Percentiles rank a stretch among this genome's conserved stretches.
These are phyloP conservation scores for Tanypteryx hageni DNA, from an alignment of 2,888 invertebrate species.

Conservation along the genomic window DNA sequence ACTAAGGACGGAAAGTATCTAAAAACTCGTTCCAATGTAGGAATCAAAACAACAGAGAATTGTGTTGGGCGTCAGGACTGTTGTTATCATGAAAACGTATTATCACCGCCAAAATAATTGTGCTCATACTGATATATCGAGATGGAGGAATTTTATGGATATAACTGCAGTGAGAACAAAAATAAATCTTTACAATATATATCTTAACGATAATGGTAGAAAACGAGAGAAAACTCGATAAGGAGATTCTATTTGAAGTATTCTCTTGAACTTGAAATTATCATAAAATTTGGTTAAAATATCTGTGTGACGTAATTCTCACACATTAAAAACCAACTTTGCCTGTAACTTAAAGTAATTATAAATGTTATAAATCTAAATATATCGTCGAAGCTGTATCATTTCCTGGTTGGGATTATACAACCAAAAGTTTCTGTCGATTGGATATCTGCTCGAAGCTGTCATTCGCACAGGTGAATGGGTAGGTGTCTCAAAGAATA, in stretches of 20 bases:
- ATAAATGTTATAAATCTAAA: neutral
- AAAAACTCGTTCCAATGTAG: neutral
- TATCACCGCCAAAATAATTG: too few species aligned
- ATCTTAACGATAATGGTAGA: neutral
- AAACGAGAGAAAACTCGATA: neutral
- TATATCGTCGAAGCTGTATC: neutral
- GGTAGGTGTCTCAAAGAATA: neutral
- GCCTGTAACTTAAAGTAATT: neutral
- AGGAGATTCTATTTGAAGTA: neutral
- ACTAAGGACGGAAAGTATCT: neutral
- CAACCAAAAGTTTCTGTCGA: neutral
- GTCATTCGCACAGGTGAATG: neutral
- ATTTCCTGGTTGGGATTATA: neutral
- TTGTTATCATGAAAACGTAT: too few species aligned
- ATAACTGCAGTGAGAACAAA: neutral
- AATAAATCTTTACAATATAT: neutral
- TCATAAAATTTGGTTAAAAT: neutral
- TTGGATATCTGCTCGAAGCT: neutral
- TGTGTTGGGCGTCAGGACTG: too few species aligned
- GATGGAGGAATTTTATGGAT: neutral
- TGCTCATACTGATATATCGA: too few species aligned
- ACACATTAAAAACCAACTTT: neutral
- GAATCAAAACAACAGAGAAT: too few species aligned
- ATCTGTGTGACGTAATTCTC: neutral
- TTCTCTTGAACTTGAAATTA: neutral